Percentiles rank a stretch among this genome's conserved stretches.
Evolutionary conservation across 2,797 vertebrate genomes (phyloP).

Genomic region (Ptychadena robeensis): DNA sequence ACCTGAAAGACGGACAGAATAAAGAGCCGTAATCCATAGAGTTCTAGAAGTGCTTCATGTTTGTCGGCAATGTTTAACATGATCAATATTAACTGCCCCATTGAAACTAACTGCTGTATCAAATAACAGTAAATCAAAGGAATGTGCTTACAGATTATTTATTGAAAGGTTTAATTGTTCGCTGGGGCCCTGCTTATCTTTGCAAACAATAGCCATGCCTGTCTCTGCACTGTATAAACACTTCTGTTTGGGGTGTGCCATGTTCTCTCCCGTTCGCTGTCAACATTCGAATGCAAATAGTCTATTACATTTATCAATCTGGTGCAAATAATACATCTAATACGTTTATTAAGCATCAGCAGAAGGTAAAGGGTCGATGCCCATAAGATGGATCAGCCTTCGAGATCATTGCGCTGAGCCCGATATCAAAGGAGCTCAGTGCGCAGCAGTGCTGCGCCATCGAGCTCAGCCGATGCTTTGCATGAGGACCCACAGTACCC

Average conservation of each 20-base stretch:
- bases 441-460: too few species aligned
- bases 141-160: constrained; percentile 86
- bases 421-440: too few species aligned
- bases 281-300: constrained; percentile 9
- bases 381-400: too few species aligned
- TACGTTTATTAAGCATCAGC: too few species aligned
- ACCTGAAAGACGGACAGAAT: constrained; percentile 80
- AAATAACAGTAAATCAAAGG: constrained; percentile 86
- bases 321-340: neutral
- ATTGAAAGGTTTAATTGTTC: constrained; percentile 86
- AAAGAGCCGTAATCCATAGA: constrained; percentile 83
- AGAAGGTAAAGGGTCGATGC: too few species aligned
- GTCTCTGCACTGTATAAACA: constrained; percentile 37
- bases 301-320: neutral
- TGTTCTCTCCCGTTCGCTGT: constrained; percentile 30
- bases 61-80: constrained; percentile 82
- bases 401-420: too few species aligned
- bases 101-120: constrained; percentile 85
- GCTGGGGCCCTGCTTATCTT: constrained; percentile 80
- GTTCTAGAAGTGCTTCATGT: constrained; percentile 81
- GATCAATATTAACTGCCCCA: constrained; percentile 87
- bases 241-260: constrained; percentile 41
- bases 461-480: too few species aligned
- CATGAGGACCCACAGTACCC: too few species aligned
- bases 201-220: constrained; percentile 73